These are phyloP conservation scores for Ditylenchus dipsaci DNA, from an alignment of 1,140 invertebrate genomes.

Conservation along the genomic window DNA sequence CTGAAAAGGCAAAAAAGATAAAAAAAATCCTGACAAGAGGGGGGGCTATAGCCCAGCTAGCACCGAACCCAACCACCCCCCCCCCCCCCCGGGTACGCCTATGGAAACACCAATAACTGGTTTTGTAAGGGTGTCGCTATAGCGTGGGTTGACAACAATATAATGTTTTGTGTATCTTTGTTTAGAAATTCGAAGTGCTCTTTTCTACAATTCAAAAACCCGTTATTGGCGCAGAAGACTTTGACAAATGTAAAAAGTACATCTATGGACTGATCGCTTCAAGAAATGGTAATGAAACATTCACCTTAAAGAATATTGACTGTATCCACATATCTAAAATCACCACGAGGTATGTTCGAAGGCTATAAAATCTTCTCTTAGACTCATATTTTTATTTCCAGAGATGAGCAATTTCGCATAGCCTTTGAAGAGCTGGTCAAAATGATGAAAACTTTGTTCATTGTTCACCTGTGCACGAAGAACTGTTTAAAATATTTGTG, in stretches of 20 bases:
- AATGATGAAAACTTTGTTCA: constrained; percentile 19
- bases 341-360: not conserved
- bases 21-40: no score
- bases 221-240: constrained; percentile 12
- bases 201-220: constrained; percentile 25
- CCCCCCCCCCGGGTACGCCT: no score
- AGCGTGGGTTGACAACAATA: no score
- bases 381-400: not conserved
- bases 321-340: constrained; percentile 7
- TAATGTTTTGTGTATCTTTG: no score
- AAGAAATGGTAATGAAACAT: constrained; percentile 16
- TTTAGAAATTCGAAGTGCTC: constrained; percentile 34
- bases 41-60: no score
- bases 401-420: constrained; percentile 22
- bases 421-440: constrained; percentile 19
- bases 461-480: not conserved
- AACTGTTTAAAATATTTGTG: constrained; percentile 2
- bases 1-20: no score
- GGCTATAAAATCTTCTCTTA: not conserved
- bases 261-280: constrained; percentile 11
- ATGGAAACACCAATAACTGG: no score
- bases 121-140: no score
- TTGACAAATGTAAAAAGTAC: constrained; percentile 12
- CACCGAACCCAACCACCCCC: no score
- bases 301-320: constrained; percentile 19